Percentiles rank a stretch among this genome's conserved stretches.
phyloP scores from a whole-genome alignment of 2,113 vertebrate species.

The Paramisgurnus dabryanus region DNA sequence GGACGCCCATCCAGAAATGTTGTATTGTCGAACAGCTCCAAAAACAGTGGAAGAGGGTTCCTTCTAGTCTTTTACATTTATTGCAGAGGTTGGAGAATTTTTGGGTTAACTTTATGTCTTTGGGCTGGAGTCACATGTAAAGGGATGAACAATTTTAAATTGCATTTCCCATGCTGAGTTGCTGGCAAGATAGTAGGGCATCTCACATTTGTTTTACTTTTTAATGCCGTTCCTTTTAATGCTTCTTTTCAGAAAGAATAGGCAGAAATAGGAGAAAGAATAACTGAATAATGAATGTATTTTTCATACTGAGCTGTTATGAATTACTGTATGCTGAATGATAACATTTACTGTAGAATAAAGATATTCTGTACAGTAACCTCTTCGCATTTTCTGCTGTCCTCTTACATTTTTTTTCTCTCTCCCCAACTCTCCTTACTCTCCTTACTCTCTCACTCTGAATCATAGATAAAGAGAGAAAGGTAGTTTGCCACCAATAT shows the following conservation, averaged over 20 bases:
- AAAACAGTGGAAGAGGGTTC: background rate
- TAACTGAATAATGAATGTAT: background rate
- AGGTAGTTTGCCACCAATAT: background rate
- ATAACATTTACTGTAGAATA: background rate
- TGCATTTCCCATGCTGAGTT: background rate
- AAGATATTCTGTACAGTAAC: background rate
- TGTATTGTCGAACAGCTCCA: background rate
- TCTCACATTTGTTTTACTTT: background rate
- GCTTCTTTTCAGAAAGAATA: background rate
- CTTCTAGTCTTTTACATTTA: background rate
- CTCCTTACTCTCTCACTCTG: background rate
- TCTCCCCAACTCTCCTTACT: background rate
- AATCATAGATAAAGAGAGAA: background rate
- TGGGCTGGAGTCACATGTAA: background rate
- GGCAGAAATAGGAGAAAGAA: background rate
- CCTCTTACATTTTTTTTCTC: background rate
- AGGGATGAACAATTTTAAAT: no score
- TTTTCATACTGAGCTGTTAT: background rate
- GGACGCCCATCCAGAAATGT: background rate
- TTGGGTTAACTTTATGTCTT: background rate
- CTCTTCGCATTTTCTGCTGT: background rate
- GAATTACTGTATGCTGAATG: background rate
- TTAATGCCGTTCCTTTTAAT: no score
- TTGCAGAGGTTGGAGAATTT: background rate
- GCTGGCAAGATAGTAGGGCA: background rate